phyloP scores from a whole-genome alignment of 1,140 invertebrate species.

The Ptiloglossa arizonensis region DNA sequence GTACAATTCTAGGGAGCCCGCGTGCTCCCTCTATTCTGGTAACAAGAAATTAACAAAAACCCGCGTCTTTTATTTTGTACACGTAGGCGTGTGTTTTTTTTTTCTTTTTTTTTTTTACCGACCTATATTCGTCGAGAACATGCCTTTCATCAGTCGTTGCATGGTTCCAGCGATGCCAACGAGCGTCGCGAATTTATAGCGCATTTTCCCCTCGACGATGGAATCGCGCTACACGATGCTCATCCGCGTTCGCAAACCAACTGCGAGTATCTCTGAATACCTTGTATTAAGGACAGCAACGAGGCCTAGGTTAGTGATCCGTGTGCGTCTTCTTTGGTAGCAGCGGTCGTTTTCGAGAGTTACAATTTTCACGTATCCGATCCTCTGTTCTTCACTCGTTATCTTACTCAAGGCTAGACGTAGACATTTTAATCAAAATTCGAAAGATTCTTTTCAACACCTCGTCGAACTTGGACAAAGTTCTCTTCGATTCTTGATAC shows the following conservation, averaged over 20 bases:
- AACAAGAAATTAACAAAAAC: conserved; percentile 33
- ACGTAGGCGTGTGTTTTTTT: neutral
- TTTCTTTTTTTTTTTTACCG: conserved; percentile 2
- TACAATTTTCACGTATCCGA: too few species aligned
- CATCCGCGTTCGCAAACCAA: conserved; percentile 56
- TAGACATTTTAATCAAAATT: too few species aligned
- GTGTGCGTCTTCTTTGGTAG: too few species aligned
- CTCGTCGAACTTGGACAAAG: too few species aligned
- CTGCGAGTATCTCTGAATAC: conserved; percentile 42
- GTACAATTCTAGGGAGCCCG: neutral
- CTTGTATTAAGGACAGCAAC: conserved; percentile 35
- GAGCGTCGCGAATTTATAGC: conserved; percentile 51
- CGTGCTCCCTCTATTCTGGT: neutral
- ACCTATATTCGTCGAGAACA: conserved; percentile 45
- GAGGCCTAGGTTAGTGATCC: conserved; percentile 46
- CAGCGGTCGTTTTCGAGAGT: too few species aligned
- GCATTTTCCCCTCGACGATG: conserved; percentile 42
- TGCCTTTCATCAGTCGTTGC: conserved; percentile 39
- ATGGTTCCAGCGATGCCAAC: conserved; percentile 28
- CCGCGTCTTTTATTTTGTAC: conserved; percentile 12
- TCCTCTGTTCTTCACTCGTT: too few species aligned
- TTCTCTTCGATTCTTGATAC: too few species aligned
- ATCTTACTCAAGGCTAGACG: too few species aligned
- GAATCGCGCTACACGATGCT: conserved; percentile 44
- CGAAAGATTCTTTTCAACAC: too few species aligned